A percentile compares a stretch with the other conserved stretches of the same genome.
phyloP scores from a whole-genome alignment of 2,888 invertebrate species.

The Leptarthrus brevirostris region DNA sequence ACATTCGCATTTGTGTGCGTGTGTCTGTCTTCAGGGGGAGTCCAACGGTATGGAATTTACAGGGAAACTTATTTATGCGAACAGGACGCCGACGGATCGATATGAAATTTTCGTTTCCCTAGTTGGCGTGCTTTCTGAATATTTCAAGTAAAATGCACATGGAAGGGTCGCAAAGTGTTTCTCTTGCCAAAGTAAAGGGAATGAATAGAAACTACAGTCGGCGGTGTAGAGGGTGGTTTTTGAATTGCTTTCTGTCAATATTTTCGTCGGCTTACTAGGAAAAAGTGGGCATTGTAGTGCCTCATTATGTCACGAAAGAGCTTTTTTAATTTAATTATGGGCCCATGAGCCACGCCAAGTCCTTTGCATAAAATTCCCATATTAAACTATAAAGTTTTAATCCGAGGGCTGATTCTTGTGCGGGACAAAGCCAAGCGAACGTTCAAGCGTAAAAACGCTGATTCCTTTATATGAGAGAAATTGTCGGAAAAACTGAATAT shows the following conservation, averaged over 20 bases:
- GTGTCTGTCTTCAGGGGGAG: constrained; percentile 27
- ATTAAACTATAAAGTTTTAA: constrained; percentile 27
- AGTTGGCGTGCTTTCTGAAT: constrained; percentile 48
- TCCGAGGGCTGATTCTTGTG: neutral
- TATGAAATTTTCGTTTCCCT: constrained; percentile 44
- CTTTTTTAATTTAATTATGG: constrained; percentile 33
- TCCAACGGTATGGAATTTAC: constrained; percentile 12
- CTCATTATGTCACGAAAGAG: constrained; percentile 15
- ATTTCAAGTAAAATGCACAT: constrained; percentile 49
- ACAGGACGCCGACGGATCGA: constrained; percentile 50
- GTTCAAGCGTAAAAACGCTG: neutral
- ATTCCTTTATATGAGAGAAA: neutral
- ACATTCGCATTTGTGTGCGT: neutral
- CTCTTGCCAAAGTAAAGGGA: constrained; percentile 18
- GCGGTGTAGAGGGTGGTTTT: neutral
- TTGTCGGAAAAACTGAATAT: constrained; percentile 36
- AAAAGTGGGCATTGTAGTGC: constrained; percentile 28
- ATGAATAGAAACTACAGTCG: neutral
- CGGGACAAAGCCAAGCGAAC: neutral
- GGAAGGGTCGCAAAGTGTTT: constrained; percentile 43
- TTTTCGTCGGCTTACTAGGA: constrained; percentile 18
- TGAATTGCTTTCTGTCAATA: constrained; percentile 28
- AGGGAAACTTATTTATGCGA: constrained; percentile 46
- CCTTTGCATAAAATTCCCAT: constrained; percentile 25
- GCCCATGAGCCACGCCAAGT: neutral